These are phyloP conservation scores for Cinclus cinclus DNA, from an alignment of 2,113 vertebrate genomes.

Conservation along the genomic window DNA sequence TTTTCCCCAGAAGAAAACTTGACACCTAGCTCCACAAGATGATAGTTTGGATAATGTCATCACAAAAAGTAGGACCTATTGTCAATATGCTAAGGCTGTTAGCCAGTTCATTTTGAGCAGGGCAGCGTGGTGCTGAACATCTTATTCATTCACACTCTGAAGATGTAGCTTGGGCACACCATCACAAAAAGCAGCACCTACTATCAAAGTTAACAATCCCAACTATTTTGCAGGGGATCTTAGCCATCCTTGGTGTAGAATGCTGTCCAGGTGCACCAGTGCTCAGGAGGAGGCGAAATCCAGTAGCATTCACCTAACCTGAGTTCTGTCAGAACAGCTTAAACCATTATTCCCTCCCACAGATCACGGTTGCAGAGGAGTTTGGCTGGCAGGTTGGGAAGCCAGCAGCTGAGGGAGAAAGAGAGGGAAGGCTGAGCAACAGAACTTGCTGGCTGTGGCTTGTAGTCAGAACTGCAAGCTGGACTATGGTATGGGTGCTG, in stretches of 20 bases:
- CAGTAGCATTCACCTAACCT: not conserved
- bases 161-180: not conserved
- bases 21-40: not conserved
- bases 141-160: not conserved
- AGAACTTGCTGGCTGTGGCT: not conserved
- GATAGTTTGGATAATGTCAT: not conserved
- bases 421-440: not conserved
- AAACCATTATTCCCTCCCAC: not conserved
- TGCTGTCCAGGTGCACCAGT: not conserved
- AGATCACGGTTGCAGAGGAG: not conserved
- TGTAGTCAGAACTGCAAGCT: not conserved
- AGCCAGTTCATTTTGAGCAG: not conserved
- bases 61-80: not conserved
- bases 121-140: accelerated
- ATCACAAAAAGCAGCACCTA: not conserved
- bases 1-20: not conserved
- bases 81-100: not conserved
- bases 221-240: not conserved
- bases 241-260: not conserved
- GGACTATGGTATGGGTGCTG: not conserved
- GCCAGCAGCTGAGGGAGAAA: not conserved
- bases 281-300: not conserved
- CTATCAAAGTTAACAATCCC: not conserved
- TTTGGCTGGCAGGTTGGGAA: not conserved
- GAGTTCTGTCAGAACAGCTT: not conserved